Percentiles rank a stretch among this genome's conserved stretches.
Conservation (phyloP, 53 echinoderm and acorn worm species). For the Echinometra lucunter region DNA sequence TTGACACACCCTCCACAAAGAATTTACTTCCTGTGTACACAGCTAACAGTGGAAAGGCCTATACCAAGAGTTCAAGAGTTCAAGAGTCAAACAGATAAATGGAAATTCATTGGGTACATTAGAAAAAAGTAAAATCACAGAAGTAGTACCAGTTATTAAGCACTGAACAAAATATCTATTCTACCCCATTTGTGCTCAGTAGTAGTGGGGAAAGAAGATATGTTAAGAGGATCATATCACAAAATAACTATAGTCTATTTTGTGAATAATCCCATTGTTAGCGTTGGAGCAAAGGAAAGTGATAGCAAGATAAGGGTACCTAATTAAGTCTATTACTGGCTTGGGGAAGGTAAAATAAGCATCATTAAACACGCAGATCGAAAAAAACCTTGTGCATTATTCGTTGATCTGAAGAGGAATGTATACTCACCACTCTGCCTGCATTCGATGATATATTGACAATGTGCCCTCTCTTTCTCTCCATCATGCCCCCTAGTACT, state of each 20-base stretch:
- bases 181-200: not conserved
- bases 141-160: not conserved
- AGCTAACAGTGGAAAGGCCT: conserved; percentile 72
- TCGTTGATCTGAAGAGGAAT: not conserved
- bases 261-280: not conserved
- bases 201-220: no score
- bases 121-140: not conserved
- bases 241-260: not conserved
- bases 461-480: conserved; percentile 86
- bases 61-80: no score
- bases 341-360: not conserved
- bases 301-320: no score
- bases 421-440: conserved; percentile 84
- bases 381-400: not conserved
- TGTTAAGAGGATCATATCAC: not conserved
- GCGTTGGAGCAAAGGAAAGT: not conserved
- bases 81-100: not conserved
- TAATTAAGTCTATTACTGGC: no score
- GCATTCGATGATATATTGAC: conserved; percentile 88
- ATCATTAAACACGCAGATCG: not conserved
- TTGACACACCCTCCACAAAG: conserved; percentile 87
- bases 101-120: not conserved
- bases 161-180: not conserved
- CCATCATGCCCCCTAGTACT: conserved; percentile 83
- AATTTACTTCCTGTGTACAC: conserved; percentile 86